These are phyloP conservation scores for Mesoligia furuncula DNA, from an alignment of 2,888 invertebrate species.

Conservation along the genomic window DNA sequence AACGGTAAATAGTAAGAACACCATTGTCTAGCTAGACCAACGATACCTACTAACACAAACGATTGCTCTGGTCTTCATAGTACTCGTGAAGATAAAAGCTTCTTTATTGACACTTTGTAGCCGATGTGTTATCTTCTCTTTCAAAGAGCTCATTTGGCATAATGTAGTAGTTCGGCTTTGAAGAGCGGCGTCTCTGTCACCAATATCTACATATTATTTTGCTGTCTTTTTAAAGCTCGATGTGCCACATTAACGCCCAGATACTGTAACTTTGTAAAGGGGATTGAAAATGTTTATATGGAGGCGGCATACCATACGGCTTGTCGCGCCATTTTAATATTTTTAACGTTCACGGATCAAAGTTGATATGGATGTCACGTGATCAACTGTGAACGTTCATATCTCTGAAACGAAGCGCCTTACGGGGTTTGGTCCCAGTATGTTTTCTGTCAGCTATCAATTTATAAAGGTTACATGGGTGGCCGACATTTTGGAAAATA, in stretches of 20 bases:
- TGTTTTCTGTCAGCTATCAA: not conserved
- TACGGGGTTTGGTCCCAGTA: not conserved
- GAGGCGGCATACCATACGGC: not conserved
- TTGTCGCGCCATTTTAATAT: not conserved
- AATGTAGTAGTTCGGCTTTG: not conserved
- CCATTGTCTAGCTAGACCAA: slow-evolving; percentile 9
- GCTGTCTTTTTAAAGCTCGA: not conserved
- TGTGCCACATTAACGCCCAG: too few species aligned
- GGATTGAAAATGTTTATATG: not conserved
- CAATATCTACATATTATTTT: not conserved
- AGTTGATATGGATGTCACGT: not conserved
- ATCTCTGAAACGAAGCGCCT: too few species aligned
- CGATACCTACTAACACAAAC: not conserved
- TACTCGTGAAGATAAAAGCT: not conserved
- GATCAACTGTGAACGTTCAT: not conserved
- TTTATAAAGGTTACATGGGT: not conserved
- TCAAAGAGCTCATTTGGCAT: not conserved
- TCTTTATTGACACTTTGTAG: not conserved
- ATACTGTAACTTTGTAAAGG: not conserved
- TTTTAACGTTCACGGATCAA: not conserved
- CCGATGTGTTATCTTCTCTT: not conserved
- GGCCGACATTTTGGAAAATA: not conserved
- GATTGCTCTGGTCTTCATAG: not conserved
- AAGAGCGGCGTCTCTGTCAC: not conserved
- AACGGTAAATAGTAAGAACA: slow-evolving; percentile 24